Percentiles rank a stretch among this genome's conserved stretches.
phyloP scores from a whole-genome alignment of 2,113 vertebrate species.

The Microcebus tavaratra region DNA sequence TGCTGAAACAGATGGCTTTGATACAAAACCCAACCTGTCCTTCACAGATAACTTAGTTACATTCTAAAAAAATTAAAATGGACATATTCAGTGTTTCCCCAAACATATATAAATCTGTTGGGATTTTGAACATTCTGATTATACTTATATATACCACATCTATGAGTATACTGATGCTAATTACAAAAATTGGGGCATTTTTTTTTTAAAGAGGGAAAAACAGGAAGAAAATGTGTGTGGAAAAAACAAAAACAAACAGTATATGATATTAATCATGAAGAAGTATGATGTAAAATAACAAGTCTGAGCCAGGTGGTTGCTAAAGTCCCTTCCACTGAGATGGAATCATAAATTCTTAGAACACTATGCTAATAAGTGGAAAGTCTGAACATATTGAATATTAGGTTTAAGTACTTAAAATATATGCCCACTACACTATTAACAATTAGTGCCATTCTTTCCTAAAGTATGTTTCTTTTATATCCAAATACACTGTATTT shows the following conservation, averaged over 20 bases:
- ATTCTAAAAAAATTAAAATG: conserved; percentile 86
- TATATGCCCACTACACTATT: conserved; percentile 12
- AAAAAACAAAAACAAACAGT: conserved; percentile 56
- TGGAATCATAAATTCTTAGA: conserved; percentile 44
- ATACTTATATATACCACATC: conserved; percentile 42
- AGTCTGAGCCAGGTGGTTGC: neutral
- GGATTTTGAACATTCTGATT: conserved; percentile 76
- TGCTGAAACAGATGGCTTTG: conserved; percentile 89
- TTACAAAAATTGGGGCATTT: conserved; percentile 32
- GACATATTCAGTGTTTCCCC: conserved; percentile 74
- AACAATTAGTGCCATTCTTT: conserved; percentile 9
- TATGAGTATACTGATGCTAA: conserved; percentile 30
- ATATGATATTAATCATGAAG: conserved; percentile 45
- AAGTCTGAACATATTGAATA: conserved; percentile 22
- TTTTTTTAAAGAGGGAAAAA: neutral
- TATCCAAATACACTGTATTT: neutral
- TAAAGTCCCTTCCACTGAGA: conserved; percentile 20
- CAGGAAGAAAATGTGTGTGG: neutral
- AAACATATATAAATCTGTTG: conserved; percentile 61
- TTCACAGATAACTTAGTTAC: conserved; percentile 93
- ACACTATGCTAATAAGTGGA: neutral
- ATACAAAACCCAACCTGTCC: conserved; percentile 93
- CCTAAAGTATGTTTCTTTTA: conserved; percentile 22
- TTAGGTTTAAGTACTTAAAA: conserved; percentile 18
- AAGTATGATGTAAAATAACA: conserved; percentile 23